Conservation (phyloP, 2,888 invertebrate species). For the Lochmaea capreae region DNA sequence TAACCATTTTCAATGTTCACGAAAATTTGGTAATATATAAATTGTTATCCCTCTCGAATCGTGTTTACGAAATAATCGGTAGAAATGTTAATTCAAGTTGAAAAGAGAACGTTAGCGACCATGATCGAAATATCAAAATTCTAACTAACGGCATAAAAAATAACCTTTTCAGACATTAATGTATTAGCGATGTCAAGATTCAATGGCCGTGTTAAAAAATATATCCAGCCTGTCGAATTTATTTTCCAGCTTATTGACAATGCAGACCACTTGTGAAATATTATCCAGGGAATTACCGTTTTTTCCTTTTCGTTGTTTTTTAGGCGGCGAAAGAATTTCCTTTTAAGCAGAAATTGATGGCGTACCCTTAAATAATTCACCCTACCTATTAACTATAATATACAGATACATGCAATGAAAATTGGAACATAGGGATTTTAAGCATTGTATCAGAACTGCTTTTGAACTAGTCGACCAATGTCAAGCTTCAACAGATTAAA, state of each 20-base stretch:
- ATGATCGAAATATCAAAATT: constrained; percentile 15
- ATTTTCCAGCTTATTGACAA: constrained; percentile 46
- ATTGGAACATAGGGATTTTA: too few species aligned
- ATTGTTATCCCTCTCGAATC: too few species aligned
- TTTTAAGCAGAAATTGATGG: constrained; percentile 10
- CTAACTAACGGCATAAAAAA: constrained; percentile 24
- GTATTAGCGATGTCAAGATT: constrained; percentile 46
- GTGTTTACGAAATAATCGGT: background rate
- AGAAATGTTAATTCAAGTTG: background rate
- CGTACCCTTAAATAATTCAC: background rate
- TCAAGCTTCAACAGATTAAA: too few species aligned
- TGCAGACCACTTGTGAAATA: constrained; percentile 44
- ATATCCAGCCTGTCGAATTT: constrained; percentile 47
- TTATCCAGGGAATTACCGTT: constrained; percentile 30
- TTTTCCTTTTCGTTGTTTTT: constrained; percentile 13
- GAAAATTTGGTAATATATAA: too few species aligned
- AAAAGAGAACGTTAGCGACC: background rate
- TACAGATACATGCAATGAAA: too few species aligned
- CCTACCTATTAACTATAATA: background rate
- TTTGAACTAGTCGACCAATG: too few species aligned
- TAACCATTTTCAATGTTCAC: too few species aligned
- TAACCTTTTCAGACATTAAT: constrained; percentile 32
- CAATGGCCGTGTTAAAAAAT: constrained; percentile 47
- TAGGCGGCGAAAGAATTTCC: constrained; percentile 1
- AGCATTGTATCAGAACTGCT: too few species aligned